Percentiles rank a stretch among this genome's conserved stretches.
Conservation (phyloP, 2,888 invertebrate species). For the Ctena decussata region DNA sequence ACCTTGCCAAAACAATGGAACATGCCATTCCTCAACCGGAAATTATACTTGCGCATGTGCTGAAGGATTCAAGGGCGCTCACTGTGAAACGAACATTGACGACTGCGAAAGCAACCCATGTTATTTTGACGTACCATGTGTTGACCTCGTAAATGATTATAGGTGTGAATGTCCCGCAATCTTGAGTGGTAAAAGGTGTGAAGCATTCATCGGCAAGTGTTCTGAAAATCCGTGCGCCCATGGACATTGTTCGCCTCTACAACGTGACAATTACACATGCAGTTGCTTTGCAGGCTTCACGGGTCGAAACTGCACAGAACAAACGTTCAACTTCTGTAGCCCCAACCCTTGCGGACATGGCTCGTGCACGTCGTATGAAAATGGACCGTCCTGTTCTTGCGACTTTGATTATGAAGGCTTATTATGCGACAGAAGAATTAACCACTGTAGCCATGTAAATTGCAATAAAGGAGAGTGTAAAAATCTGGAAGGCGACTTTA, state of each 20-base stretch:
- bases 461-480: conserved; percentile 63
- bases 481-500: conserved; percentile 24
- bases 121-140: conserved; percentile 56
- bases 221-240: conserved; percentile 20
- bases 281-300: conserved; percentile 55
- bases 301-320: conserved; percentile 55
- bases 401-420: conserved; percentile 44
- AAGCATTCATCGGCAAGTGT: conserved; percentile 30
- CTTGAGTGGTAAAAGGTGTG: conserved; percentile 63
- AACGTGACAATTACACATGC: conserved; percentile 56
- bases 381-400: conserved; percentile 44
- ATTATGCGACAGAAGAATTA: conserved; percentile 39
- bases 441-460: conserved; percentile 41
- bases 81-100: not conserved
- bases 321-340: conserved; percentile 46
- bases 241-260: conserved; percentile 8
- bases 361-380: conserved; percentile 33
- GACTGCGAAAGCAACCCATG: conserved; percentile 22
- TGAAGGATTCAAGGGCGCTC: not conserved
- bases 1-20: not conserved
- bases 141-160: conserved; percentile 62
- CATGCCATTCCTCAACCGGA: not conserved
- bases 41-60: not conserved
- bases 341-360: conserved; percentile 63
- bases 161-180: conserved; percentile 58